Base-by-base conservation (phyloP, 2,888 invertebrate genomes). In the Resseliella maxima region DNA sequence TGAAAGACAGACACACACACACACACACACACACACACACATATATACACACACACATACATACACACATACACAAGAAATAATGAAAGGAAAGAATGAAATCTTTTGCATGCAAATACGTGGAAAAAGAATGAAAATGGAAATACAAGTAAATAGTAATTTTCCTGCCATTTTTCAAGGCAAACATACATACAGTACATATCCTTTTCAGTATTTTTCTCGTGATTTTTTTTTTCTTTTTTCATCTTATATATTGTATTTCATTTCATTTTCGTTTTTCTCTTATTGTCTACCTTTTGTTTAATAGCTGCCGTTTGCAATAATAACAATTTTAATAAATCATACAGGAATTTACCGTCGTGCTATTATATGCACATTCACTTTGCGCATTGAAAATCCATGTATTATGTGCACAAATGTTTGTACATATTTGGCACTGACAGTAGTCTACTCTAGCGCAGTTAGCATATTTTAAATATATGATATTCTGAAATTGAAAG, bases 261-360 rank as follows among this genome's bases (percentile, higher is more conserved):
- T 0, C 72, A 72, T 18, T 12, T 50, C 12, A 12, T 45, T 45
- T 12, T 10, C 45, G 8, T 45, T 45, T 45, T 45, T 12, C 12
- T 45, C 12, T 21, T 50, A 50, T 21, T 72, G 31, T 72, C 6
- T 12, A 12, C 10, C 2, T 15, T 24, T 24, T 59, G 6, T 72
- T 27, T 72, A 72, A 72, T 27, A 72, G 72, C 35, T 31, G 35
- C 72, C 72, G 35, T 72, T 72, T 72, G 59, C 24, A 59, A 59
- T 31, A 72, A 72, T 72, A 72, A 72, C 31, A 72, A 72, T 72
- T 72, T 35, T 35, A 72, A 72, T 72, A 72, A 72, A 72, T 72
- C 72, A 72, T 72, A 35, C 31, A n/a, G 10, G 24, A 59, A 24
- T 59, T 59, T 59, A 59, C 24, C 59, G 59, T 59, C 24, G n/a